A percentile compares a stretch with the other conserved stretches of the same genome.
phyloP scores from a whole-genome alignment of 2,888 invertebrate species.

The Norana najaformis region DNA sequence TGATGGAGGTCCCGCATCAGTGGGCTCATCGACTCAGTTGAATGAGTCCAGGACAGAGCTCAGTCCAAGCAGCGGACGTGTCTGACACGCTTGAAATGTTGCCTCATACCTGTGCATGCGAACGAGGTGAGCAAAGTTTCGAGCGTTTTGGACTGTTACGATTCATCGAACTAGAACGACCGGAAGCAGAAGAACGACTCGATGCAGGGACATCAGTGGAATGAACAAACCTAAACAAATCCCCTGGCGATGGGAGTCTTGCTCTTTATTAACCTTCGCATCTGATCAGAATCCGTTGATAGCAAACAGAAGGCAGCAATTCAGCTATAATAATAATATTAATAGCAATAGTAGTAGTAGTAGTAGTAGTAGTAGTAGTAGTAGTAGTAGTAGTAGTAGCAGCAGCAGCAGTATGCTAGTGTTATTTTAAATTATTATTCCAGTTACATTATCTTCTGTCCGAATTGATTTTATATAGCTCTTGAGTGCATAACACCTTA shows the following conservation, averaged over 20 bases:
- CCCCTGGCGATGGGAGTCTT: too few relatives aligned
- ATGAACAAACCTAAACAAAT: background rate
- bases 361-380: too few relatives aligned
- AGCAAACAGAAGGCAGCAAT: too few relatives aligned
- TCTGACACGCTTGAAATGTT: slow-evolving; percentile 22
- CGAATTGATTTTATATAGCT: too few relatives aligned
- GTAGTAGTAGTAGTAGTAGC: too few relatives aligned
- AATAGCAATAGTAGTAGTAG: too few relatives aligned
- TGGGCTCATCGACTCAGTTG: background rate
- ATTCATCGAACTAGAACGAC: background rate
- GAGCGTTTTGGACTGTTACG: slow-evolving; percentile 17
- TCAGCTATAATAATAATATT: background rate
- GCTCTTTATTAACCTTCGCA: too few relatives aligned
- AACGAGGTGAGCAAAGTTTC: slow-evolving; percentile 25
- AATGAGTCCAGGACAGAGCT: background rate
- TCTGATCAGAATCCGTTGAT: too few relatives aligned
- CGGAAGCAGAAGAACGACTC: background rate
- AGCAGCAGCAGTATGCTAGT: too few relatives aligned
- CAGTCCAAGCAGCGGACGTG: background rate
- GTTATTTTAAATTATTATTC: too few relatives aligned
- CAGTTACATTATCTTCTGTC: too few relatives aligned
- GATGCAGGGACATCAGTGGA: background rate
- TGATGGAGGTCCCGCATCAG: background rate
- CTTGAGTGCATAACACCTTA: too few relatives aligned
- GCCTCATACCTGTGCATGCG: slow-evolving; percentile 21